These are phyloP conservation scores for Vombatus ursinus DNA, from an alignment of 2,113 vertebrate genomes.

Conservation along the genomic window DNA sequence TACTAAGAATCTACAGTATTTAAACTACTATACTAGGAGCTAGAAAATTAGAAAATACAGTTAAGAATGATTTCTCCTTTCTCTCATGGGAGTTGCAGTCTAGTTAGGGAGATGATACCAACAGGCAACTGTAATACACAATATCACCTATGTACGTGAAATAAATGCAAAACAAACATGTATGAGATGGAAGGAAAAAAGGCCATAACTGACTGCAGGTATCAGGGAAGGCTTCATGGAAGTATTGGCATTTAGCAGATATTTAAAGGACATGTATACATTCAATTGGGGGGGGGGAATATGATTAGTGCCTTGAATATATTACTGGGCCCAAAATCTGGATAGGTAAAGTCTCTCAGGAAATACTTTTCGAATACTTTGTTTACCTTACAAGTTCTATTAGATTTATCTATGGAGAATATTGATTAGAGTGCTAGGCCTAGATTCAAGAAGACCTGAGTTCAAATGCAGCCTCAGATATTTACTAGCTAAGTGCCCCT, in stretches of 20 bases:
- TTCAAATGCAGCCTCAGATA: no score
- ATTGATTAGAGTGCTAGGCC: no score
- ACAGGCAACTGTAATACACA: background rate
- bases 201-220: background rate
- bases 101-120: background rate
- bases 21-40: background rate
- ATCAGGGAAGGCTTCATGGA: background rate
- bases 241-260: accelerated
- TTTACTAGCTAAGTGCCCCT: no score
- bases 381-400: no score
- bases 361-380: background rate
- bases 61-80: background rate
- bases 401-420: no score
- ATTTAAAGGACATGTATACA: background rate
- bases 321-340: background rate
- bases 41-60: background rate
- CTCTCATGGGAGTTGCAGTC: background rate
- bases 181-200: background rate
- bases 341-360: background rate
- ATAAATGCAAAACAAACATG: background rate
- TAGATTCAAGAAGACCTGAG: no score
- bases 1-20: background rate
- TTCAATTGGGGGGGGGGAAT: background rate
- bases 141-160: background rate
- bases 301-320: background rate